Evolutionary conservation across 2,113 vertebrate genomes (phyloP), one percentile per base, ranked within the genome.

Genomic region (Chascanopsetta lugubris): DNA sequence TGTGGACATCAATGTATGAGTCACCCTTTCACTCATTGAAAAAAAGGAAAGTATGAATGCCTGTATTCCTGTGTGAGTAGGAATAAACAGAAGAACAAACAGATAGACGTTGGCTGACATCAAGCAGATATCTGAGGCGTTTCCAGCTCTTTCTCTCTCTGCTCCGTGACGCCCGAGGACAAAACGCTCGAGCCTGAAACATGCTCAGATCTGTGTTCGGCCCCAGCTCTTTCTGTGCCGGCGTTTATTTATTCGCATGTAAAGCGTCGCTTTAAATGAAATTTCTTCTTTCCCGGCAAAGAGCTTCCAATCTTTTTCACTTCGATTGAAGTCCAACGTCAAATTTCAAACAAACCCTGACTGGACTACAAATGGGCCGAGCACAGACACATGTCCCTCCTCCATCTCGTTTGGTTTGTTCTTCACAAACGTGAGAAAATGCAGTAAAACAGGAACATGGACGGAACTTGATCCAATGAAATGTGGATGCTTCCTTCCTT

Each of bases 241-340:
- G 38, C 8, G 38, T 42, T 18, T 42, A 18, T 42, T 42, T n/a
- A 42, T 42, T 15, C 17, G 1, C 69, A 74, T 56, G 12, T 26
- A 50, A 63, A 82, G 7, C 69, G 40, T 61, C 20, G 49, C 30
- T 72, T 51, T 13, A 49, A 72, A 54, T 22, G 22, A 27, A 69
- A 66, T 30, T 46, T 17, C 32, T 9, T 27, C 4, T 60, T 49
- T 61, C 3, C 29, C 21, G 56, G 27, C 43, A 15, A 42, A 15
- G 10, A 22, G 20, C 12, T 38, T 51, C 11, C 11, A 36, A 6
- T 66, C 3, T 24, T 43, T 58, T 55, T 34, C 25, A 54, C 6
- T 13, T 36, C 18, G 48, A n/a, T 66, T 34, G n/a, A 4, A 29
- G 25, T 29, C 17, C 25, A 17, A 6, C 8, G 3, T 54, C 4